Base-by-base conservation (phyloP, 2,113 vertebrate species). In the Coregonus clupeaformis region DNA sequence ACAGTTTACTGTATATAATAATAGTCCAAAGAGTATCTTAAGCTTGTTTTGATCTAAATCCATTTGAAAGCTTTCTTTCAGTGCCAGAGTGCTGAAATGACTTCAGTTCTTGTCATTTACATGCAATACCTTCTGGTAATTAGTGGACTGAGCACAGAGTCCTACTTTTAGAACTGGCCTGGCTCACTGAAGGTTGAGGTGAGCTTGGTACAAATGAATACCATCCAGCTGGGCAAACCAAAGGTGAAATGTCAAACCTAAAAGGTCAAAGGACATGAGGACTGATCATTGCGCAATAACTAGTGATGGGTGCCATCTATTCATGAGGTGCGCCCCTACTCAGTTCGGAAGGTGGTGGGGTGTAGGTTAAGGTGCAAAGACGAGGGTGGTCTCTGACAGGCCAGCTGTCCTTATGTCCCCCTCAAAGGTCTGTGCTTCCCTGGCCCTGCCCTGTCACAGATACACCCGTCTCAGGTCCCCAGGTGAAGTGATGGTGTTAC, bases 401-500 rank as follows among this genome's bases (percentile, higher is more conserved):
- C 88, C 91, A 90, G 87, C 91, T 91, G 91, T 78, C 85, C 80
- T 86, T 76, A 82, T 69, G 74, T 84, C 87, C 74, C 82, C 77
- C 72, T 81, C 69, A 82, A 80, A 78, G 86, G 64, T 36, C 70
- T 2, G n/a, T 11, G 63, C 63, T 45, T 60, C n/a, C 11, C 24
- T 16, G 25, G 62, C 22, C 24, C 25, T 1, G 70, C 57, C 5
- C 71, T 20, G 20, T 92, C 90, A 95, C 84, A 94, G 89, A 85
- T 87, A 95, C 27, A 94, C 93, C n/a, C 93, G 87, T 73, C 94
- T 88, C 77, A 94, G 89, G 88, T 95, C 94, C 68, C 92, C 91
- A 0, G 94, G 94, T 1, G 94, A 94, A 6, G 94, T 95, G 84
- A 95, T 94, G 73, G 94, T 93, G 87, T 94, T 94, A 79, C 94